Evolutionary conservation across 1,140 invertebrate species (phyloP).

Genomic region (Plectrocnemia conspersa): DNA sequence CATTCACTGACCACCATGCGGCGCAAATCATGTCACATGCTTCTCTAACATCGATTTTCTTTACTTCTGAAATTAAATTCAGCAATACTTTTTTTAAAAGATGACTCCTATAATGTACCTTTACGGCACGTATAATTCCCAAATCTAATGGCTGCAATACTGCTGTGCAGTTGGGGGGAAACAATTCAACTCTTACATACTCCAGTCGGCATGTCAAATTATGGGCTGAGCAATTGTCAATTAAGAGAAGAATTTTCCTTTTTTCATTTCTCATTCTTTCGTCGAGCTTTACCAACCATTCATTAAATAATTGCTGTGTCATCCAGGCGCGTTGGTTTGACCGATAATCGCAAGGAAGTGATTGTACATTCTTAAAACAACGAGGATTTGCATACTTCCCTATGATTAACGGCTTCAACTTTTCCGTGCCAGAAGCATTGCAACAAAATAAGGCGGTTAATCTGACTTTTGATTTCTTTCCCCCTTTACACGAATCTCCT

Average conservation of each 20-base stretch:
- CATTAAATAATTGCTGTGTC: conserved; percentile 41
- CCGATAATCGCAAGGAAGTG: conserved; percentile 41
- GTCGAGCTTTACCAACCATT: conserved; percentile 39
- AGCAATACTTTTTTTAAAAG: no score
- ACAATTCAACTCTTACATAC: conserved; percentile 34
- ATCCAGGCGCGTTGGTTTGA: conserved; percentile 50
- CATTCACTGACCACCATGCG: no score
- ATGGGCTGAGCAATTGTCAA: conserved; percentile 48
- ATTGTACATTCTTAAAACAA: conserved; percentile 44
- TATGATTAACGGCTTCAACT: conserved; percentile 46
- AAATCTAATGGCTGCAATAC: conserved; percentile 26
- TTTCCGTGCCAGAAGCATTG: conserved; percentile 46
- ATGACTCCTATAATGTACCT: no score
- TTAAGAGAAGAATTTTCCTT: conserved; percentile 46
- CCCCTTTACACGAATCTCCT: conserved; percentile 41
- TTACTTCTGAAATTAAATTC: no score
- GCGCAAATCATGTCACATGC: no score
- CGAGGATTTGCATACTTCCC: conserved; percentile 47
- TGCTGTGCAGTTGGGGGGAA: conserved; percentile 33
- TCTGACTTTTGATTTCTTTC: conserved; percentile 46
- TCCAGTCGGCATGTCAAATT: conserved; percentile 27
- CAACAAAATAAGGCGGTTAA: conserved; percentile 44
- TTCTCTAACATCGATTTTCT: no score
- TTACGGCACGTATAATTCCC: conserved; percentile 31
- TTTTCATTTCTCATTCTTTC: conserved; percentile 38